Conservation (phyloP, 1,140 invertebrate genomes). For the Campoletis sonorensis region DNA sequence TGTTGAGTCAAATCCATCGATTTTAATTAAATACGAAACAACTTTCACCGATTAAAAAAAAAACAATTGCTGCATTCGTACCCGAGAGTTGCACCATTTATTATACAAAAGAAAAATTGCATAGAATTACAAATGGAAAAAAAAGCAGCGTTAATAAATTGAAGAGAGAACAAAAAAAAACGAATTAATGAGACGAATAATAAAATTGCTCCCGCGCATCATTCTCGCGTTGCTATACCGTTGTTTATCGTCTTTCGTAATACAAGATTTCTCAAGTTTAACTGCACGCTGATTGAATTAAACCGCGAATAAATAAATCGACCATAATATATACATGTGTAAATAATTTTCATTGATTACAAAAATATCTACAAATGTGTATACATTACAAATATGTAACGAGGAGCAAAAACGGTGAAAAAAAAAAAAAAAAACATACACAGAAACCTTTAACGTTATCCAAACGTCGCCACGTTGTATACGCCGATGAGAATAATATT, state of each 20-base stretch:
- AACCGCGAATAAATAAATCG: not conserved
- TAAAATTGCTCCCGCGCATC: conserved; percentile 51
- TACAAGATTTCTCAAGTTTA: conserved; percentile 33
- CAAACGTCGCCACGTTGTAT: conserved; percentile 4
- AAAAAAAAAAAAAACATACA: not conserved
- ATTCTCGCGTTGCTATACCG: conserved; percentile 46
- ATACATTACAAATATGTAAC: not conserved
- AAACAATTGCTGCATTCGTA: not conserved
- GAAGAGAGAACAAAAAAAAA: not conserved
- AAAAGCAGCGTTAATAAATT: not conserved
- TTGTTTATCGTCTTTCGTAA: conserved; percentile 48
- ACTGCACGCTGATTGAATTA: conserved; percentile 38
- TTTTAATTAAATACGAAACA: conserved; percentile 12
- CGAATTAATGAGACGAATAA: conserved; percentile 38
- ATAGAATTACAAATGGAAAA: too few species aligned
- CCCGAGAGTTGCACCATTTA: conserved; percentile 23
- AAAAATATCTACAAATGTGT: too few species aligned
- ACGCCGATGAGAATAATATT: conserved; percentile 37
- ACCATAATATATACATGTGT: too few species aligned
- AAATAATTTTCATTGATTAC: too few species aligned
- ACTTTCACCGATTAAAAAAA: conserved; percentile 5
- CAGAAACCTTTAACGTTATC: not conserved
- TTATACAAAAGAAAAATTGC: conserved; percentile 14
- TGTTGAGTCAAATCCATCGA: conserved; percentile 5
- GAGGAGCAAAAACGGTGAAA: conserved; percentile 18